A percentile compares a stretch with the other conserved stretches of the same genome.
Evolutionary conservation across 2,888 invertebrate genomes (phyloP).

Genomic region (Lepidochrysops patricia): DNA sequence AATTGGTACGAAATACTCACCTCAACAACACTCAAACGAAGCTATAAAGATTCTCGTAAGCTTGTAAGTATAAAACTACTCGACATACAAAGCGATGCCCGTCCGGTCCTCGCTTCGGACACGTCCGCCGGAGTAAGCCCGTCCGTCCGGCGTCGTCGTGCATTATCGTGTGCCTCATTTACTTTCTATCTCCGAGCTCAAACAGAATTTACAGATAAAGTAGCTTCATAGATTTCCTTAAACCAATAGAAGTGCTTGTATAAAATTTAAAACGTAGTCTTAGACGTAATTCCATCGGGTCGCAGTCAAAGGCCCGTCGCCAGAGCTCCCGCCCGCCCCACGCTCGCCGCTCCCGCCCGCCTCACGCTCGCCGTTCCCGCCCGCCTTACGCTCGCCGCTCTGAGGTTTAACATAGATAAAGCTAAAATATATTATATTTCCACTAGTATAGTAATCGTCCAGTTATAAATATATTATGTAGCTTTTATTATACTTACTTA

Average conservation of each 20-base stretch:
- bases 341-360: not conserved
- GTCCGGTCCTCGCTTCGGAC: not conserved
- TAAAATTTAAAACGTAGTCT: slow-evolving; percentile 11
- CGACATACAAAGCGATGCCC: not conserved
- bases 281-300: slow-evolving; percentile 8
- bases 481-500: no score
- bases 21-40: no score
- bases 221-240: slow-evolving; percentile 12
- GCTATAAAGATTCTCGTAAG: no score
- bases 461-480: no score
- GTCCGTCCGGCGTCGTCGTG: not conserved
- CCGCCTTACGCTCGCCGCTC: not conserved
- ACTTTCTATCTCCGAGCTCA: slow-evolving; percentile 9
- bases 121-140: not conserved
- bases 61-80: no score
- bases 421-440: no score
- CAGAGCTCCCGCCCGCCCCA: not conserved
- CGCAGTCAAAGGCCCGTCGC: not conserved
- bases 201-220: slow-evolving; percentile 12
- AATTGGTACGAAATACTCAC: no score
- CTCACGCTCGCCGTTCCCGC: not conserved
- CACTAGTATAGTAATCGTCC: no score
- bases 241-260: slow-evolving; percentile 10
- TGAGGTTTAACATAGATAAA: no score
- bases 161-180: slow-evolving; percentile 4